Evolutionary conservation across 2,113 vertebrate genomes (phyloP).

Genomic region (Elaphurus davidianus): DNA sequence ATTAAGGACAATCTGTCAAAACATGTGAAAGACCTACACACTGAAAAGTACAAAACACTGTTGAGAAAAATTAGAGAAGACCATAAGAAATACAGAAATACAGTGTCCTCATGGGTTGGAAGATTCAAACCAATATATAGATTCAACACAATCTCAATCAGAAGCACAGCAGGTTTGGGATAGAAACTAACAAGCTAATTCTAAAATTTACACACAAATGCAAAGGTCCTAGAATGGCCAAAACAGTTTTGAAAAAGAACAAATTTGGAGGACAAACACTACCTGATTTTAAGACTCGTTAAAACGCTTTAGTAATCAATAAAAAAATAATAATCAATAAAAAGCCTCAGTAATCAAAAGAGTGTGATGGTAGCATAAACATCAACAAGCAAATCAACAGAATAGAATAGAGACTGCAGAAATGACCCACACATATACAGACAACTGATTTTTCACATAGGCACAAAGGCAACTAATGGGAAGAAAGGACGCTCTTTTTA

Average conservation of each 20-base stretch:
- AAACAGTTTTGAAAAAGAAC: slow-evolving; percentile 3
- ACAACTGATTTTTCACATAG: slow-evolving; percentile 1
- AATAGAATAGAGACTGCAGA: not conserved
- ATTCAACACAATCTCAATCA: not conserved
- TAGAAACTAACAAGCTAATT: slow-evolving; percentile 13
- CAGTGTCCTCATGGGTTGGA: not conserved
- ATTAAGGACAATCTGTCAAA: slow-evolving; percentile 33
- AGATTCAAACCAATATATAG: not conserved
- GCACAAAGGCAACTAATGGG: not conserved
- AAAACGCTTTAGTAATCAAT: not conserved
- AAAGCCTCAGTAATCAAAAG: slow-evolving; percentile 6
- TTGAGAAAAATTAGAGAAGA: slow-evolving; percentile 30
- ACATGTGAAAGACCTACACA: slow-evolving; percentile 8
- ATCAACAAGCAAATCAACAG: not conserved
- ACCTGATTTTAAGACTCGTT: slow-evolving; percentile 31
- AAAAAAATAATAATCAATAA: not conserved
- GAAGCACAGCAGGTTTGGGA: slow-evolving; percentile 11
- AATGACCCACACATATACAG: not conserved
- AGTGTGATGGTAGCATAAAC: slow-evolving; percentile 3
- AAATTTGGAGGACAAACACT: slow-evolving; percentile 4
- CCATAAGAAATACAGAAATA: slow-evolving; percentile 7
- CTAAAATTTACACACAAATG: slow-evolving; percentile 45
- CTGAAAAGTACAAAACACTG: not conserved
- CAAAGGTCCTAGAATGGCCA: not conserved
- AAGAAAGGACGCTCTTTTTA: slow-evolving; percentile 39